phyloP scores from a whole-genome alignment of 1,140 invertebrate species.

The Colletes gigas region DNA sequence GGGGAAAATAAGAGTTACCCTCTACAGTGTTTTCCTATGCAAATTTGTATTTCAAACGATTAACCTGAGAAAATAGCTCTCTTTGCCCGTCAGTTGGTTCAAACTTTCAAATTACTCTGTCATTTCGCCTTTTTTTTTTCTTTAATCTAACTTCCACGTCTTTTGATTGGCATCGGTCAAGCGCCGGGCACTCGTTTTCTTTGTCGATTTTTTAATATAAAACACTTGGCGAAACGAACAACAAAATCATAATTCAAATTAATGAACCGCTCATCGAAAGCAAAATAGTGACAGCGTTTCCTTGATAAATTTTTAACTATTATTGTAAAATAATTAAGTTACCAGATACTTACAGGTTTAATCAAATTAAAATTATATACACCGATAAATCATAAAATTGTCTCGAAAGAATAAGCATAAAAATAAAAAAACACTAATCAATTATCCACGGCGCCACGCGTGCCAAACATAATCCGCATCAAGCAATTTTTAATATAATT shows the following conservation, averaged over 20 bases:
- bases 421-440: not conserved
- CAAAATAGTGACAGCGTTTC: not conserved
- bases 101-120: slow-evolving; percentile 30
- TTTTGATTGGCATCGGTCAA: not conserved
- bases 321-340: not conserved
- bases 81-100: slow-evolving; percentile 7
- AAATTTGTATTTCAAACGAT: slow-evolving; percentile 67
- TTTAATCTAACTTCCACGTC: slow-evolving; percentile 13
- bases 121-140: not conserved
- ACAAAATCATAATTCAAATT: not conserved
- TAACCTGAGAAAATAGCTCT: slow-evolving; percentile 58
- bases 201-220: not conserved
- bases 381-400: too few species aligned
- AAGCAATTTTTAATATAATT: not conserved
- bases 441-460: too few species aligned
- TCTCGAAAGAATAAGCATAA: not conserved
- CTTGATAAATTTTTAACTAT: not conserved
- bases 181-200: not conserved
- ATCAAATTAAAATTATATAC: too few species aligned
- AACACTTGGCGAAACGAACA: not conserved
- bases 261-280: not conserved
- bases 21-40: slow-evolving; percentile 62
- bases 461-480: not conserved
- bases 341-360: too few species aligned
- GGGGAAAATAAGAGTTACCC: slow-evolving; percentile 1